Evolutionary conservation across 2,797 vertebrate species (phyloP), one percentile per base, ranked within the genome.

Genomic region (Falco biarmicus): DNA sequence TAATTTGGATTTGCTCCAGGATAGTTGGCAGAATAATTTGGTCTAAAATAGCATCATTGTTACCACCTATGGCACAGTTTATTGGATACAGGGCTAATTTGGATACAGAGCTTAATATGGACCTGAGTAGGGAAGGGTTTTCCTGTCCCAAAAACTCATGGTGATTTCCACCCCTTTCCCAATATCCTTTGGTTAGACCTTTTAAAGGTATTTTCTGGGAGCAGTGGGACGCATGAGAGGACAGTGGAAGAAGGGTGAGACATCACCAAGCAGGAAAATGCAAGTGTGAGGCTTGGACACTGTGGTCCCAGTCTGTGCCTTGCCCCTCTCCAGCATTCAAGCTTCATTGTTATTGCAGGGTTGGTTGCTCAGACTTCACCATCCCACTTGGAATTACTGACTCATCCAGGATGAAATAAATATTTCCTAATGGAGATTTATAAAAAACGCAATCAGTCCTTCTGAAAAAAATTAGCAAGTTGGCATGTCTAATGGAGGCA

Each of bases 1-100:
- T 97, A 85, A 82, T 71, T 68, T 96, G 93, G 82, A 53, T 68
- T 78, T 78, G 31, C 65, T 94, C 54, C 95, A 96, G 85, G 61
- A 69, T 13, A 25, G 69, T 15, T 92, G 93, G 96, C 94, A 95
- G 82, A 80, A 79, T 87, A 78, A 73, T n/a, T 80, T 77, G 28
- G n/a, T 89, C 65, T 71, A 73, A 95, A 93, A 92, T 93, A 96
- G 82, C 78, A 87, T 73, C 61, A 20, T 83, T 87, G 56, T 91
- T 90, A 59, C 65, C 45, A 77, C 79, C 92, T 86, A 9, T 89
- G 50, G 89, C 34, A 66, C 15, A 11, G n/a, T 24, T 48, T 61
- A 51, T 37, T 70, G 45, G 68, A 87, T 83, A 48, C 32, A 60
- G 54, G 50, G 70, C 77, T 85, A 51, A 32, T 39, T 47, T 68